Evolutionary conservation across 2,888 invertebrate genomes (phyloP), one percentile per base, ranked within the genome.

Genomic region (Steromphala cineraria): DNA sequence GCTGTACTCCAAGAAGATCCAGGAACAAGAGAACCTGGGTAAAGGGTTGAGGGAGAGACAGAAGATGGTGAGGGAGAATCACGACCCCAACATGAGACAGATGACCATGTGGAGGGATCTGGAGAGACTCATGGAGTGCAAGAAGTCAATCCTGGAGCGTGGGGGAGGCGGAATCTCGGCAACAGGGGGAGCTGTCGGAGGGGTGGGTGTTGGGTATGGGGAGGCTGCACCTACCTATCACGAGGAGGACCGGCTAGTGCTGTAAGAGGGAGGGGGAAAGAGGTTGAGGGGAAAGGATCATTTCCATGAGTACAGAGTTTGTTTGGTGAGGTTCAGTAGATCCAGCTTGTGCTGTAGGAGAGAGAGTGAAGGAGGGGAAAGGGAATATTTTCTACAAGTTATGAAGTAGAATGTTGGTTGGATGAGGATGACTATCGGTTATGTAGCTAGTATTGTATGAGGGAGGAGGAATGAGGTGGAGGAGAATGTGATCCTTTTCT

Each of bases 1-100:
- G 86, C 94, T 95, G 85, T 94, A 96, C 88, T 95, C 94, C 87
- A 94, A 94, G 85, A 95, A 95, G 89, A 95, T 96, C 75, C 93
- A 94, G 79, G 95, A 96, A 87, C 94, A 95, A 89, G 95, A 96
- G 92, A 95, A 93, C 84, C 86, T 94, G 19, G 94, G 94, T 17
- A 94, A 94, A 80, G 90, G 92, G 71, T 87, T 94, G 74, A 86
- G 93, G 21, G 94, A 94, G 82, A 92, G 92, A 80, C 94, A 95
- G 90, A 94, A 94, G 86, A 91, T 92, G 76, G 93, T 95, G 2
- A 92, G 94, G 76, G 95, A 94, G 75, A 94, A 92, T 83, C 95
- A 95, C 82, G 93, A 93, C 8, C 93, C 93, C 77, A 93, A 94
- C 80, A 93, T 94, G 82, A 92, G 94, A 75, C 95, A 95, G 91